Evolutionary conservation across 2,797 vertebrate genomes (phyloP).

Genomic region (Tapera naevia): DNA sequence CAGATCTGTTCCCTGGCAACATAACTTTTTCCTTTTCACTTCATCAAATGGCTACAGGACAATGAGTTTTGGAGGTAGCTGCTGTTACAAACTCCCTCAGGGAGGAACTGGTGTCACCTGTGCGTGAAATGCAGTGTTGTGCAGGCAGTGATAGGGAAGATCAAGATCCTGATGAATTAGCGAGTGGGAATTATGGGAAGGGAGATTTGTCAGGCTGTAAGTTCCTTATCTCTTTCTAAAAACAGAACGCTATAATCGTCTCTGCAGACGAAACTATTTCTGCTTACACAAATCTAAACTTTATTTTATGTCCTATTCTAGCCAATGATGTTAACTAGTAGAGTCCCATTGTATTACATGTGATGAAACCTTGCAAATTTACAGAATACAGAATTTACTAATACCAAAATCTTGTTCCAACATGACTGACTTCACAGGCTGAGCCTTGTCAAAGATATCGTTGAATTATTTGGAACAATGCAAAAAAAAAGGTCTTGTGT

Average conservation of each 20-base stretch:
- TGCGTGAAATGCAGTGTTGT: background rate
- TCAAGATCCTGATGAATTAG: background rate
- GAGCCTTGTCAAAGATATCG: background rate
- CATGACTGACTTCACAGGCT: background rate
- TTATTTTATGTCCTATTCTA: background rate
- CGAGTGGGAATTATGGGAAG: background rate
- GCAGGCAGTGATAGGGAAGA: background rate
- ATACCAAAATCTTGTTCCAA: background rate
- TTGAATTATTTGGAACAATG: background rate
- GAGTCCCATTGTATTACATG: background rate
- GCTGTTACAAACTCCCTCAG: background rate
- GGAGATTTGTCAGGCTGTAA: background rate
- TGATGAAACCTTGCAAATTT: background rate
- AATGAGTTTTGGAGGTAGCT: background rate
- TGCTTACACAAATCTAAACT: background rate
- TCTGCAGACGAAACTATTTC: background rate
- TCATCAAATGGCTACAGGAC: background rate
- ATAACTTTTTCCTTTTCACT: background rate
- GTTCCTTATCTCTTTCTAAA: background rate
- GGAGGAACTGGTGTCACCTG: background rate
- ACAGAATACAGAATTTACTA: background rate
- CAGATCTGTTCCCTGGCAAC: background rate
- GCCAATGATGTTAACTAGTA: background rate
- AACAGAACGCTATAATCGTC: background rate
- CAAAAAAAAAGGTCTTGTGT: background rate